Evolutionary conservation across 35 echinoderm and acorn worm species (phyloP), one percentile per base, ranked within the genome.

Genomic region (Chiridota heheva): DNA sequence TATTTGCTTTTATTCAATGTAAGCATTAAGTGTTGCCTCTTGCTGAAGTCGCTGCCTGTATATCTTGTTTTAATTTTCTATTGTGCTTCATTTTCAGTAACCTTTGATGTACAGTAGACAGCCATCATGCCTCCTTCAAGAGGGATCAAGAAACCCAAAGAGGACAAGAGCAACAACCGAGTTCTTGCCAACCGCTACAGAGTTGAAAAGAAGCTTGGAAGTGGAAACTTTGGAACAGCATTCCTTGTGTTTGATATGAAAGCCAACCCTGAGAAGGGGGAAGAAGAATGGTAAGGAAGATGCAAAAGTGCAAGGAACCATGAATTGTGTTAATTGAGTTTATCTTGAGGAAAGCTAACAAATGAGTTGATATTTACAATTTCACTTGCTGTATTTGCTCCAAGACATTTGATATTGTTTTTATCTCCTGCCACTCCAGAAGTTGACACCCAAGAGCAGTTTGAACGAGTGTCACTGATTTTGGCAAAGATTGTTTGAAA

Each of bases 131-230:
- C 93, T 30, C 93, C 93, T 2, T 66, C 93, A 30, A 63, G 93
- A 65, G 93, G 93, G 38, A 84, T 96, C 7, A 96, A 96, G 79
- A 96, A 96, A 56, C 93, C 82, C 2, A 96, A 96, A 57, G 93
- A 96, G 49, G 93, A 96, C 34, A 96, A 96, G 49, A 96, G 88
- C 73, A 88, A 96, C 78, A 84, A 90, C 65, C 42, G 93, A 28
- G 88, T 96, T 5, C 45, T 96, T 24, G 93, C 93, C 59, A 96
- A 96, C 60, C 65, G 93, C 34, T 96, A 96, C 72, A 42, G 88
- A 37, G 93, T 96, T 1, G 93, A 96, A 49, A 96, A 96, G 78
- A 96, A 96, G 33, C 84, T 96, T 13, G 93, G 93, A 2, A 97
- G 94, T 60, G 94, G 89, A 0, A 97, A 91, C 66, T 97, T 84